Percentiles rank a stretch among this genome's conserved stretches.
These are phyloP conservation scores for Chaunax sp. DNA, from an alignment of 2,797 vertebrate genomes.

Conservation along the genomic window DNA sequence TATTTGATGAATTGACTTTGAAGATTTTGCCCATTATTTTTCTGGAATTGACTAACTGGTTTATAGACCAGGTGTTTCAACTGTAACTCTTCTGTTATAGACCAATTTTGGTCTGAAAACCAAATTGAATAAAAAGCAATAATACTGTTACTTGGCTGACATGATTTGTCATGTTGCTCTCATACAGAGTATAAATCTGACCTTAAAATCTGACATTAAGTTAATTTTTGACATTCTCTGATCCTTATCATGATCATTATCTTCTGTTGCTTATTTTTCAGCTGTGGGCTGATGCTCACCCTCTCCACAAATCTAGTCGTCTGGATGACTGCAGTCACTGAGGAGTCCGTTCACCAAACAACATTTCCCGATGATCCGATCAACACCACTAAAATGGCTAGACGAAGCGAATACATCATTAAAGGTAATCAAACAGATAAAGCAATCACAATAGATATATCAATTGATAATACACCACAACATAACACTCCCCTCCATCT, in stretches of 20 bases:
- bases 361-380: conserved; percentile 3
- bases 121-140: background rate
- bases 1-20: too few relatives aligned
- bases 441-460: background rate
- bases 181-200: too few relatives aligned
- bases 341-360: conserved; percentile 94
- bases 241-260: background rate
- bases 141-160: too few relatives aligned
- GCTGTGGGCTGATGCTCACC: conserved; percentile 93
- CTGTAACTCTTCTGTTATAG: background rate
- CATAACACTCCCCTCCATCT: background rate
- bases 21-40: too few relatives aligned
- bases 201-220: too few relatives aligned
- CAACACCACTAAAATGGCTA: conserved; percentile 33
- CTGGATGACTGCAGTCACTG: conserved; percentile 93
- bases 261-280: conserved; percentile 49
- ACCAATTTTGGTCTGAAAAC: background rate
- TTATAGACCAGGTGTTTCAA: background rate
- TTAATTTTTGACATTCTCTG: background rate
- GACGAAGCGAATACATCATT: conserved; percentile 28
- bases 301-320: conserved; percentile 91
- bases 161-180: too few relatives aligned
- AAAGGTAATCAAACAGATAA: conserved; percentile 51
- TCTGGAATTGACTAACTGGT: background rate
- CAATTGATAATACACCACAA: background rate